phyloP scores from a whole-genome alignment of 2,888 invertebrate genomes.

The Eubasilissa splendida region DNA sequence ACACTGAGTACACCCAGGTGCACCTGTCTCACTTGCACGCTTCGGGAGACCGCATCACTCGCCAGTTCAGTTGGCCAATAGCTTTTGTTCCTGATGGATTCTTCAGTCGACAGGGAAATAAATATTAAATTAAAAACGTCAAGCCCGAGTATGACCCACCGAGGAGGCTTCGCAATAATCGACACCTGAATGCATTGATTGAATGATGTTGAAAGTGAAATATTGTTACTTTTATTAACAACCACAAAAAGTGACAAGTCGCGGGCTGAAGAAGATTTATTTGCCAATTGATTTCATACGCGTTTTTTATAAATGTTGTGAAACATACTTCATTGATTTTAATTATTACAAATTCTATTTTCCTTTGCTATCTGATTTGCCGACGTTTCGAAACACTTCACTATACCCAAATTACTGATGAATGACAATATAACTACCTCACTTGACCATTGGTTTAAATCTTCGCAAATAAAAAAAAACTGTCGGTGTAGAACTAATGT shows the following conservation, averaged over 20 bases:
- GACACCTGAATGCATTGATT: background rate
- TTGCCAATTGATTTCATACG: constrained; percentile 15
- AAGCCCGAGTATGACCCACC: background rate
- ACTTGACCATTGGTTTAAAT: too few relatives aligned
- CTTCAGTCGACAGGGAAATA: background rate
- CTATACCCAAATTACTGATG: too few relatives aligned
- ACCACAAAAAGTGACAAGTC: background rate
- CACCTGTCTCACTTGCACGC: background rate
- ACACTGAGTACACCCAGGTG: background rate
- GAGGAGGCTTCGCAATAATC: background rate
- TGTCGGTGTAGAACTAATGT: too few relatives aligned
- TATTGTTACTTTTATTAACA: constrained; percentile 7
- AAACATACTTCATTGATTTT: background rate
- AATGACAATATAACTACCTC: too few relatives aligned
- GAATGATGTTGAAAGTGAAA: constrained; percentile 10
- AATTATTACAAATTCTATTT: constrained; percentile 4
- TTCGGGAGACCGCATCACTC: constrained; percentile 10
- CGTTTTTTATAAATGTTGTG: background rate
- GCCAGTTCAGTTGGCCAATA: background rate
- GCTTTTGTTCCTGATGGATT: constrained; percentile 2
- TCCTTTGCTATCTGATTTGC: too few relatives aligned
- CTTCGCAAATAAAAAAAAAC: too few relatives aligned
- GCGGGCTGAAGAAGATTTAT: background rate
- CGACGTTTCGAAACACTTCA: too few relatives aligned
- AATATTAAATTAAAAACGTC: constrained; percentile 13